These are phyloP conservation scores for Choloepus hoffmanni DNA, from an alignment of 2,113 vertebrate genomes.

Conservation along the genomic window DNA sequence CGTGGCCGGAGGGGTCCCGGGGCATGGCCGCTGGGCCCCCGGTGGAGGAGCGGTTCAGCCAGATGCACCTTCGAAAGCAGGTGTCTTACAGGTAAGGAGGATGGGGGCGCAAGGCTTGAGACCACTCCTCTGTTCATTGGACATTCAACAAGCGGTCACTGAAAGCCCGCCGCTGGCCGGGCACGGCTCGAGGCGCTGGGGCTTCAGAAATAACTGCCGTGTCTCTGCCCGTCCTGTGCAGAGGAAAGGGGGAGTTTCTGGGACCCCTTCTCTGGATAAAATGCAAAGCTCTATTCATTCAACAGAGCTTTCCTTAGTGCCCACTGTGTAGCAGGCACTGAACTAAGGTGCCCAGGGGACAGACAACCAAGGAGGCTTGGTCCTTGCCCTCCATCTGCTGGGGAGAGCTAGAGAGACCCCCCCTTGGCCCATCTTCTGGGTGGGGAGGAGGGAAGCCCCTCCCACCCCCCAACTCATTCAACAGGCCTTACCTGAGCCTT, in stretches of 20 bases:
- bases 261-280: background rate
- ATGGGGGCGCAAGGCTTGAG: background rate
- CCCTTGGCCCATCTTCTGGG: background rate
- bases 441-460: background rate
- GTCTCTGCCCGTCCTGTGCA: background rate
- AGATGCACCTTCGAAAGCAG: slow-evolving; percentile 92
- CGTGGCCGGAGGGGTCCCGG: slow-evolving; percentile 58
- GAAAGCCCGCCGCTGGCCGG: background rate
- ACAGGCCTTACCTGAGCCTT: background rate
- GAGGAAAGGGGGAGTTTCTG: background rate
- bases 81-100: slow-evolving; percentile 95
- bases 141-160: background rate
- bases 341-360: background rate
- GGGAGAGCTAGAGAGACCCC: background rate
- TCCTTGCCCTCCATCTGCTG: background rate
- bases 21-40: slow-evolving; percentile 57
- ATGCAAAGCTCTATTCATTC: background rate
- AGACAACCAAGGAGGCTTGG: background rate
- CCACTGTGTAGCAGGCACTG: background rate
- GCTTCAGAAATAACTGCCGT: background rate
- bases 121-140: background rate
- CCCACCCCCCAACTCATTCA: background rate
- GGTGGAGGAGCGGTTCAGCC: slow-evolving; percentile 88
- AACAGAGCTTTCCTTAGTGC: background rate
- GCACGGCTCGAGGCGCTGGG: background rate